Percentiles rank a stretch among this genome's conserved stretches.
Conservation (phyloP, 2,113 vertebrate genomes). For the Bubo bubo region DNA sequence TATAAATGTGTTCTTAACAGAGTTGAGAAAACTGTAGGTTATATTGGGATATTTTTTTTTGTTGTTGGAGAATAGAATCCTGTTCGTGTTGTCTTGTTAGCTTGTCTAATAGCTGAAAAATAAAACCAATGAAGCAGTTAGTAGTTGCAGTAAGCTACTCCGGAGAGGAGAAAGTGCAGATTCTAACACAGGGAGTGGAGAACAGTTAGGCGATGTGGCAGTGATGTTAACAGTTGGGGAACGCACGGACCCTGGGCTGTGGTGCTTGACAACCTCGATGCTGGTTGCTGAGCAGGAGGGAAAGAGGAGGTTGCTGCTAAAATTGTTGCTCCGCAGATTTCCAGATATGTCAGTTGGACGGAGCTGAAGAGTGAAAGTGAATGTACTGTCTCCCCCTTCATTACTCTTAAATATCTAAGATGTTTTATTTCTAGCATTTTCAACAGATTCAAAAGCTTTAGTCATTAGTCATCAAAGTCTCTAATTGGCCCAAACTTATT, state of each 20-base stretch:
- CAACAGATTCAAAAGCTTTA: background rate
- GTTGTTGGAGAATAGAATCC: background rate
- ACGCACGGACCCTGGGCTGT: background rate
- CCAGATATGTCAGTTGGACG: background rate
- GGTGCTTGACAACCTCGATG: fast-evolving
- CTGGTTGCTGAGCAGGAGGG: background rate
- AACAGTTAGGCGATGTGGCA: background rate
- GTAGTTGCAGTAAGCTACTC: background rate
- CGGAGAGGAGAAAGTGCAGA: background rate
- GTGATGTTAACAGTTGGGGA: background rate
- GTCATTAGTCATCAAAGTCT: background rate
- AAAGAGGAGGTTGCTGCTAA: background rate
- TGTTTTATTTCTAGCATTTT: background rate
- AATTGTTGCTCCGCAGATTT: background rate
- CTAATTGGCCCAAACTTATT: background rate
- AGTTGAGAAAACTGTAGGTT: background rate
- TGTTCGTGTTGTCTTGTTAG: background rate
- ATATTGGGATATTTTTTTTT: background rate
- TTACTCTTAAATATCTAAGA: background rate
- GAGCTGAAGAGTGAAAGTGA: background rate
- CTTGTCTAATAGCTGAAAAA: background rate
- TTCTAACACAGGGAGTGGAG: background rate
- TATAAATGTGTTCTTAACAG: background rate
- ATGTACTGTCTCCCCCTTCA: background rate
- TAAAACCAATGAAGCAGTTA: background rate